Conservation (phyloP, 2,797 vertebrate genomes). For the Dryobates pubescens region DNA sequence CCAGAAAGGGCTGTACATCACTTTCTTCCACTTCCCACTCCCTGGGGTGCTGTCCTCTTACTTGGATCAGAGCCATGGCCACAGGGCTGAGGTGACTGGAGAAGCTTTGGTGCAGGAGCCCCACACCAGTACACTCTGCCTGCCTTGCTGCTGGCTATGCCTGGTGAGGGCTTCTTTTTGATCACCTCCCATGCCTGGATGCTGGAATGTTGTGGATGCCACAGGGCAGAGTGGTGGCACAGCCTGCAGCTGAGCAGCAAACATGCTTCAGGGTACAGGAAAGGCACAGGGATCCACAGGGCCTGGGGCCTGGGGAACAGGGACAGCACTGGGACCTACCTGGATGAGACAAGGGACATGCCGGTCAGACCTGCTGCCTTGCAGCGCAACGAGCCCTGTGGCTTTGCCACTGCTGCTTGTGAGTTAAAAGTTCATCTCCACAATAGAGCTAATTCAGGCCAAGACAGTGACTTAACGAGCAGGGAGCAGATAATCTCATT, state of each 20-base stretch:
- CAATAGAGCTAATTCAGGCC: slow-evolving; percentile 60
- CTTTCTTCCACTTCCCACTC: neutral
- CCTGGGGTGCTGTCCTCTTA: accelerated
- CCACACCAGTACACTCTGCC: neutral
- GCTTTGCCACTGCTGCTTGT: neutral
- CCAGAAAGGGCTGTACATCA: neutral
- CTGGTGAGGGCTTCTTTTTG: neutral
- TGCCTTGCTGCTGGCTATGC: neutral
- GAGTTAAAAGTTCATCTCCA: slow-evolving; percentile 53
- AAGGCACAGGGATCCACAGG: neutral
- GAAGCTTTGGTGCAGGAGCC: neutral
- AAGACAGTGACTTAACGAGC: slow-evolving; percentile 43
- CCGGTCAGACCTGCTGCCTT: neutral
- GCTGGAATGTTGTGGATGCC: accelerated
- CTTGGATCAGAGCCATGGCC: neutral
- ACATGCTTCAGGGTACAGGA: neutral
- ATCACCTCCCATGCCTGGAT: accelerated
- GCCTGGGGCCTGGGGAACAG: neutral
- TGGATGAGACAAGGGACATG: accelerated
- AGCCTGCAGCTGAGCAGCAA: neutral
- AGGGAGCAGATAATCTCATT: slow-evolving; percentile 54
- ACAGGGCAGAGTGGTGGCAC: neutral
- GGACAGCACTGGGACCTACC: neutral
- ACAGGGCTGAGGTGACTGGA: neutral
- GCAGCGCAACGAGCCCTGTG: neutral